Base-by-base conservation (phyloP, 2,113 vertebrate species). In the Oryzias javanicus region DNA sequence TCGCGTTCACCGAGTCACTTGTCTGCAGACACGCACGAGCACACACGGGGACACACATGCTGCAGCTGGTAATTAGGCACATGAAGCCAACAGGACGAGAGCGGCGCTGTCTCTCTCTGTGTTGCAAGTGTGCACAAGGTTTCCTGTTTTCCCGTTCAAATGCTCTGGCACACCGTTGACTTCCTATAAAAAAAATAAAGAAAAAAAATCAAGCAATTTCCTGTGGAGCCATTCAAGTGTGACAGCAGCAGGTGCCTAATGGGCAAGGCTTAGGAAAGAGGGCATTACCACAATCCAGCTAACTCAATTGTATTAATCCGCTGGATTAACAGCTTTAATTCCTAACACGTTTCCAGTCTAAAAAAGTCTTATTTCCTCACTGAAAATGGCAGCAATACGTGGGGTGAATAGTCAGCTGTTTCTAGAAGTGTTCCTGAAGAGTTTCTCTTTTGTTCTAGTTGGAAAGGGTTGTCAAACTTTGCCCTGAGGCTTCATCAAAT, bases 301-400 rank as follows among this genome's bases (percentile, higher is more conserved):
- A 91, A 89, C 85, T 86, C 82, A 85, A 87, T 89, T 90, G 88
- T 89, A 86, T 88, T 90, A 91, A 91, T 92, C 90, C 86, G 55
- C 5, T 1, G 76, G 89, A 88, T 90, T 88, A 89, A 80, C 74
- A 66, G 72, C 74, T 88, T 89, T 84, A 88, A 88, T 82, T 83
- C 77, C 77, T 67, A 71, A 84, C 84, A 84, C 83, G 60, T 86
- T 81, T 78, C 67, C 75, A 70, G 78, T 68, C 80, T 84, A 65
- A 87, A 85, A n/a, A 88, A 84, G 76, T 84, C 74, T 84, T 74
- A 79, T 77, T 87, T 85, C 68, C 54, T 78, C 6, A 4, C 60
- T 42, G 72, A 82, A 90, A 89, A 83, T 69, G 56, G 74, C 54
- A 63, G 64, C 63, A 47, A 72, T 48, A 67, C 57, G 46, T 82